phyloP scores from a whole-genome alignment of 2,797 vertebrate species.

The Heteromormyrus szaboi region DNA sequence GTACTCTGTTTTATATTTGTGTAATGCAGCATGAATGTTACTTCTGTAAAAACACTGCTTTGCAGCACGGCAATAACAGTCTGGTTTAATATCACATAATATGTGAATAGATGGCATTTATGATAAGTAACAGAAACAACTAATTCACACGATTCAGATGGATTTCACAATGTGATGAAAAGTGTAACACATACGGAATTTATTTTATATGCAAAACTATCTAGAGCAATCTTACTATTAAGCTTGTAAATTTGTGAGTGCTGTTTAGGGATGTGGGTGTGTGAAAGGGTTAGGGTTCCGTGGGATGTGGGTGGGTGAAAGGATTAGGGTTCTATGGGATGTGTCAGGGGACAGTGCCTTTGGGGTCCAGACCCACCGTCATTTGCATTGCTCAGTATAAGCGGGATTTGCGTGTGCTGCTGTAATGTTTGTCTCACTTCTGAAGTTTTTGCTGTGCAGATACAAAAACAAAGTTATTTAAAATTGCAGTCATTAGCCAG shows the following conservation, averaged over 20 bases:
- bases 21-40: not conserved
- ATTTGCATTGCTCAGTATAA: conserved; percentile 87
- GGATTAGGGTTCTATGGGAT: conserved; percentile 52
- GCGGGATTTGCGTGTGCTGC: conserved; percentile 73
- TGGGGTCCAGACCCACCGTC: conserved; percentile 66
- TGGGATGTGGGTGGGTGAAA: not conserved
- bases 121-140: not conserved
- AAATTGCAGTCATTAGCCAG: not conserved
- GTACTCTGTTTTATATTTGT: not conserved
- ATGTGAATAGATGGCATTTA: not conserved
- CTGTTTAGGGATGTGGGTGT: not conserved
- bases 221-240: not conserved
- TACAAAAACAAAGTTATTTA: conserved; percentile 22
- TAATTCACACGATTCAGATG: not conserved
- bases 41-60: not conserved
- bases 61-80: not conserved
- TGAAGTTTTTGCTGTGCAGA: conserved; percentile 48
- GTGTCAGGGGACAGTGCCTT: conserved; percentile 77
- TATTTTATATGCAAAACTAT: not conserved
- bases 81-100: not conserved
- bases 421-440: conserved; percentile 70
- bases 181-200: not conserved
- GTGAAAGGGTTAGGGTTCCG: not conserved
- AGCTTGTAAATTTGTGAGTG: not conserved
- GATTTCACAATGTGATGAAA: not conserved